Evolutionary conservation across 1,140 invertebrate genomes (phyloP).

Genomic region (Streblospio benedicti): DNA sequence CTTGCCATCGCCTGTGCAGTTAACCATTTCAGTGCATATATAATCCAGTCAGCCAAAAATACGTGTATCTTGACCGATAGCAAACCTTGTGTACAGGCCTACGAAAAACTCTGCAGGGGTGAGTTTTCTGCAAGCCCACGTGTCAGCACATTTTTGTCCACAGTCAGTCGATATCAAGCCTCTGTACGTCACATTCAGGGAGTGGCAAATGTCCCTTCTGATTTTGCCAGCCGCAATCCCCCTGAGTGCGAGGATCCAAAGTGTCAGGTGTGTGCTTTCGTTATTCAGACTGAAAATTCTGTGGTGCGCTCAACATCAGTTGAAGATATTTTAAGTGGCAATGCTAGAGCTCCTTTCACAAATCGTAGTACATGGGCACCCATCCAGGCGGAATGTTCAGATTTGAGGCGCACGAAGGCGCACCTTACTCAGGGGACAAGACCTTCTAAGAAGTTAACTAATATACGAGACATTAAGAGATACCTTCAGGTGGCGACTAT

Average conservation of each 20-base stretch:
- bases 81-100: conserved; percentile 24
- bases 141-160: conserved; percentile 19
- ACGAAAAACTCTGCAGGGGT: conserved; percentile 21
- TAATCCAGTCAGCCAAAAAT: conserved; percentile 16
- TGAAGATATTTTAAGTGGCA: neutral
- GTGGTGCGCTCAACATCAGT: neutral
- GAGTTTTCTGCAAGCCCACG: conserved; percentile 23
- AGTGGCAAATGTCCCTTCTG: conserved; percentile 15
- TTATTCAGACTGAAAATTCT: neutral
- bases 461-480: neutral
- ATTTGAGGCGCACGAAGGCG: neutral
- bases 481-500: neutral
- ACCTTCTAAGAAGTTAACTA: neutral
- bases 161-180: conserved; percentile 19
- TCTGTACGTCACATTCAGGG: conserved; percentile 17
- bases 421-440: neutral
- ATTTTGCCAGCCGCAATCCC: conserved; percentile 8
- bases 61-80: conserved; percentile 21
- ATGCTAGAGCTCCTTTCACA: neutral
- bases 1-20: conserved; percentile 18
- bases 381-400: neutral
- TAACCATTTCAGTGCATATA: conserved; percentile 21
- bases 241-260: neutral
- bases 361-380: no score
- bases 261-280: neutral